Evolutionary conservation across 2,797 vertebrate genomes (phyloP), one percentile per base, ranked within the genome.

Genomic region (Malurus splendens): DNA sequence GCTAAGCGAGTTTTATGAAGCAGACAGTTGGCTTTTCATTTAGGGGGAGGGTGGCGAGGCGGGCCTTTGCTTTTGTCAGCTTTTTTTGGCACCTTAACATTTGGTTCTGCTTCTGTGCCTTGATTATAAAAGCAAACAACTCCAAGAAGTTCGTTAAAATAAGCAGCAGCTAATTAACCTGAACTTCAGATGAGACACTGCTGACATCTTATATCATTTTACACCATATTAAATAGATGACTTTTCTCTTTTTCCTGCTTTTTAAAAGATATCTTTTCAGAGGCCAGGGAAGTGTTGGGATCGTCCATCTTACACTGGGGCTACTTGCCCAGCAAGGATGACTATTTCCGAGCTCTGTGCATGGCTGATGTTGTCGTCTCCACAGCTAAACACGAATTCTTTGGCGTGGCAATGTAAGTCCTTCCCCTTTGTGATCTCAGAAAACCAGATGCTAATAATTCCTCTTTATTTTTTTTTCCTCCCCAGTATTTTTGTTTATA

Each of bases 121-220:
- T 99, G 99, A 99, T 99, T 99, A 99, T 99, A 99, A 99, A 99
- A 99, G 99, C 98, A 99, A 99, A 99, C 98, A 99, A 99, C 98
- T 98, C 98, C 98, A 98, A 98, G 98, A 98, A 99, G 98, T 99
- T 99, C 99, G 99, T 99, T 99, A 99, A 99, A 98, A 99, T 99
- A 99, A 99, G 98, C 98, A 98, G 98, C 97, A 98, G 98, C 99
- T 99, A 99, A 99, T 99, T 99, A 99, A 99, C 98, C 98, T 98
- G 98, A 98, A 98, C 98, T 98, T 98, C 98, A 98, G 98, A 99
- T 98, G 98, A 98, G 98, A 98, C 98, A 96, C 96, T 98, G 98
- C 98, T 98, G 98, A 98, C 98, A 98, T 98, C 98, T 97, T 97
- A 95, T 97, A 98, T 98, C 98, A 98, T 98, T 98, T 98, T 97